These are phyloP conservation scores for Eueremaeus valkanovi DNA, from an alignment of 2,888 invertebrate species.

Conservation along the genomic window DNA sequence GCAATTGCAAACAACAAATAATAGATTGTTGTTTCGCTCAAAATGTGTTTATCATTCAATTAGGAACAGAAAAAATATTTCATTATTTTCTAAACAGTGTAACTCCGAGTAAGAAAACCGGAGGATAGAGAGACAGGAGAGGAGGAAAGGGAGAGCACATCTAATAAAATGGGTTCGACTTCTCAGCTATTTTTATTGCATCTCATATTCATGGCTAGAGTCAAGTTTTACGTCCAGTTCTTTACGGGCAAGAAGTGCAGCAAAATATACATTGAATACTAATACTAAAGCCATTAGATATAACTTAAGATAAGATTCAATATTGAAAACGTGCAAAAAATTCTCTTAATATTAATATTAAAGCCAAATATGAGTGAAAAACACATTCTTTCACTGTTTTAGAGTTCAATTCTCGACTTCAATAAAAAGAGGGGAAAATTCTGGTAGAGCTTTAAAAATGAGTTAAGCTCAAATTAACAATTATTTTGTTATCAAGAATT, in stretches of 20 bases:
- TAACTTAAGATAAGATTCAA: slow-evolving; percentile 1
- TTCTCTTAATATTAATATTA: background rate
- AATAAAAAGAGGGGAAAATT: background rate
- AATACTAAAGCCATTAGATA: slow-evolving; percentile 14
- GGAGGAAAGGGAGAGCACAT: background rate
- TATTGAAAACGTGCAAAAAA: slow-evolving; percentile 9
- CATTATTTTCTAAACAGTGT: background rate
- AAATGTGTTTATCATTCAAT: slow-evolving; percentile 20
- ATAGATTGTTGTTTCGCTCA: slow-evolving; percentile 6
- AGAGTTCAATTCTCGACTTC: background rate
- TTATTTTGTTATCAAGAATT: background rate
- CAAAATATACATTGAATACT: background rate
- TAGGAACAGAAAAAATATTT: slow-evolving; percentile 5
- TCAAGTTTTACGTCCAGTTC: background rate
- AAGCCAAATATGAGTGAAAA: too few species aligned
- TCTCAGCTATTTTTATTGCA: slow-evolving; percentile 7
- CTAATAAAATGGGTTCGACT: background rate
- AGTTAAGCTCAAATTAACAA: background rate
- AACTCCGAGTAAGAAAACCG: too few species aligned
- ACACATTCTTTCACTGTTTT: background rate
- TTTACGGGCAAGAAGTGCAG: background rate
- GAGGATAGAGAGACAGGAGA: too few species aligned
- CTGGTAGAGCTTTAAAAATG: too few species aligned
- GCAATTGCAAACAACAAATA: too few species aligned
- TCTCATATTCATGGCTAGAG: background rate